Evolutionary conservation across 2,888 invertebrate species (phyloP).

Genomic region (Marronus borbonicus): DNA sequence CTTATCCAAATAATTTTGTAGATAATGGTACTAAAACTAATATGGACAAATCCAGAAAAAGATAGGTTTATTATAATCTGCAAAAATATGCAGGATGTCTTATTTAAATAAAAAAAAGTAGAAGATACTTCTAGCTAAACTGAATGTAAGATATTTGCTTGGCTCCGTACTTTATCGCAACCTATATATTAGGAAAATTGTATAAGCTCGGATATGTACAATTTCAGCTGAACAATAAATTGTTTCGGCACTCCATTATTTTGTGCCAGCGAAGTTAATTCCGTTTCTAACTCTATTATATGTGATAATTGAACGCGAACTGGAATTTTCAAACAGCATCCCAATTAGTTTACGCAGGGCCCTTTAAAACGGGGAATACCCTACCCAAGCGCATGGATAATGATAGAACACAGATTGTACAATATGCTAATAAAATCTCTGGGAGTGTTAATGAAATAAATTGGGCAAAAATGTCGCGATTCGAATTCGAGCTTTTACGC

Average conservation of each 20-base stretch:
- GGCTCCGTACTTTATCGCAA: too few species aligned
- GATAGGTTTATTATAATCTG: too few species aligned
- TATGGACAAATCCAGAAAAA: too few species aligned
- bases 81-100: too few species aligned
- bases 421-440: not conserved
- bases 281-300: constrained; percentile 28
- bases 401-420: not conserved
- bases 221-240: constrained; percentile 26
- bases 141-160: too few species aligned
- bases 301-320: constrained; percentile 27
- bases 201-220: not conserved
- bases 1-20: too few species aligned
- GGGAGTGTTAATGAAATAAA: not conserved
- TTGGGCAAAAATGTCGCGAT: not conserved
- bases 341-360: not conserved
- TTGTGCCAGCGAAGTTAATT: constrained; percentile 13
- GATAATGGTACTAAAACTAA: too few species aligned
- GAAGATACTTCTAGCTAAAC: too few species aligned
- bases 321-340: constrained; percentile 12
- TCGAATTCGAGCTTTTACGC: not conserved
- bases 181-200: too few species aligned
- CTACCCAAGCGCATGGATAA: not conserved
- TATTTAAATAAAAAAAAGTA: too few species aligned
- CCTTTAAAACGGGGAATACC: not conserved
- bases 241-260: constrained; percentile 31